Evolutionary conservation across 2,797 vertebrate species (phyloP), one percentile per base, ranked within the genome.

Genomic region (Dendrocincla fuliginosa): DNA sequence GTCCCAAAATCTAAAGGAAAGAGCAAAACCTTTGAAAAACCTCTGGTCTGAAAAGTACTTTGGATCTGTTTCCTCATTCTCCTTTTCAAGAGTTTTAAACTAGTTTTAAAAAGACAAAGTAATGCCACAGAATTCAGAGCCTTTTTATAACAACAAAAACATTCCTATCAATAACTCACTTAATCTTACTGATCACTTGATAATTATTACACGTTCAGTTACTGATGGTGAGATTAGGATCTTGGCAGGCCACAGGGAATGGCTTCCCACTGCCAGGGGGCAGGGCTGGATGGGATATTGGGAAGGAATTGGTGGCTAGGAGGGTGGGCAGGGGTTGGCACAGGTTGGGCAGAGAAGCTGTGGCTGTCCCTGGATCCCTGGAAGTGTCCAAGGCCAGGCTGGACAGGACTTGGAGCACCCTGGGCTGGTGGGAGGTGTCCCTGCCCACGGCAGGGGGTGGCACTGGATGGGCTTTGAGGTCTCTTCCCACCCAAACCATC

Each of bases 281-380:
- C 1, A 84, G 37, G 78, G 78, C 0, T 2, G 28, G 22, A 13
- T 6, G 17, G 44, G 30, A 15, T 3, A 1, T 1, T 8, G 68
- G 44, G 24, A 3, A 68, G 46, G 35, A 13, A 16, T 35, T 27
- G 0, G 9, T 59, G 3, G 8, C 1, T 0, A 1, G 7, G 39
- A 69, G 55, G 42, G 13, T 3, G 13, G 5, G 3, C 13, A 76
- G 9, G 2, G 8, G 0, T 33, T 7, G 9, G n/a, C 6, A 0
- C 28, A 35, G 55, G 9, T 2, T 47, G 22, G 18, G 28, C 81
- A 70, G 39, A 61, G 71, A 8, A 33, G 71, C 13, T 17, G 76
- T 0, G 2, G 61, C 8, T 82, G 69, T 7, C 65, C 27, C 74
- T 78, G 84, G 14, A 55, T 24, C 50, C 69, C 50, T 84, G 59